These are phyloP conservation scores for Xestia rhomboidea DNA, from an alignment of 2,888 invertebrate genomes.

Conservation along the genomic window DNA sequence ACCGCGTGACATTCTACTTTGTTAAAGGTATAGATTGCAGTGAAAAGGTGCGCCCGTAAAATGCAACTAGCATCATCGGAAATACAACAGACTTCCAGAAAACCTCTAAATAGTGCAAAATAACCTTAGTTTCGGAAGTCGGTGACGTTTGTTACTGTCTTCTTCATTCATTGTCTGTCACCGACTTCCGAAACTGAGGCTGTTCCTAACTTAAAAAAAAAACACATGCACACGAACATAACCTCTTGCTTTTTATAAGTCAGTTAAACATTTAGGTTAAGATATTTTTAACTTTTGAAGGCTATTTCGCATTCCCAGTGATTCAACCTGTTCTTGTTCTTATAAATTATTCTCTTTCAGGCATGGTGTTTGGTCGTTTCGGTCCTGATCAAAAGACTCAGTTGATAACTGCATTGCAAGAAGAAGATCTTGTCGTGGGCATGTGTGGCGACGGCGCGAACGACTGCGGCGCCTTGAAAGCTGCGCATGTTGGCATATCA, in stretches of 20 bases:
- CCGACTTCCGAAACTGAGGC: not conserved
- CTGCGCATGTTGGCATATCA: slow-evolving; percentile 96
- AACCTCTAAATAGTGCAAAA: not conserved
- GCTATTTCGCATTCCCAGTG: not conserved
- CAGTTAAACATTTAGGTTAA: not conserved
- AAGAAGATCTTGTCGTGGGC: slow-evolving; percentile 92
- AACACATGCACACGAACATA: not conserved
- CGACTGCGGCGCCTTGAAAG: slow-evolving; percentile 97
- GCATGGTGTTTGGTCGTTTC: slow-evolving; percentile 96
- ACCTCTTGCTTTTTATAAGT: not conserved
- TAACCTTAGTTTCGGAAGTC: not conserved
- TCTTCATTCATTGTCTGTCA: not conserved
- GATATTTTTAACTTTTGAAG: not conserved
- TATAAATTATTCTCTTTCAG: slow-evolving; percentile 74
- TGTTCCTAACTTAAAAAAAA: not conserved
- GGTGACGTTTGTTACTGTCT: not conserved
- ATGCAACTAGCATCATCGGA: not conserved
- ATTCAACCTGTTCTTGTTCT: not conserved
- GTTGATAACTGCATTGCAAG: slow-evolving; percentile 93
- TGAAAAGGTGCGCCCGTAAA: no score
- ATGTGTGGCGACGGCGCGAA: slow-evolving; percentile 95
- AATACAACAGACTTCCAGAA: not conserved
- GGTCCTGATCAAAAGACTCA: slow-evolving; percentile 95
- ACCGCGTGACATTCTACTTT: not conserved
- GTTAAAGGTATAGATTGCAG: not conserved